Conservation (phyloP, 2,113 vertebrate genomes). For the Tringa solitaria region DNA sequence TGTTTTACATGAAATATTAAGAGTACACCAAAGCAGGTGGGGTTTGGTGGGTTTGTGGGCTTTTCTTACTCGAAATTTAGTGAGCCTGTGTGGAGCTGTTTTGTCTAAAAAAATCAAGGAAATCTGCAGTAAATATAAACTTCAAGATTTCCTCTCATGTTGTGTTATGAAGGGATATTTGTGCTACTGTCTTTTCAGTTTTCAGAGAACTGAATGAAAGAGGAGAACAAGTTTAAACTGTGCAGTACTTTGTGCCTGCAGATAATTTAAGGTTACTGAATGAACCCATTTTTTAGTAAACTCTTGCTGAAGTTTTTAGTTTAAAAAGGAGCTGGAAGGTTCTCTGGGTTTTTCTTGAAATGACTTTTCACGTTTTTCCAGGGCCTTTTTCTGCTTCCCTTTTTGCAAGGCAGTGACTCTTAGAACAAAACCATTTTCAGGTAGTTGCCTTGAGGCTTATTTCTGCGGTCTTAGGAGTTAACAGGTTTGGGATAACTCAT, state of each 20-base stretch:
- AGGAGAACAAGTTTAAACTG: background rate
- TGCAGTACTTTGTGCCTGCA: background rate
- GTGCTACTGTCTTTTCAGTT: background rate
- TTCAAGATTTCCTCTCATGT: background rate
- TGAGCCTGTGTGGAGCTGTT: background rate
- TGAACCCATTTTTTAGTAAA: background rate
- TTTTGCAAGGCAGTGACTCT: background rate
- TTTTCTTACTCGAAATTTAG: background rate
- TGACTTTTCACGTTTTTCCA: background rate
- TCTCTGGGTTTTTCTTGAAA: background rate
- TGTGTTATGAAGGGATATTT: background rate
- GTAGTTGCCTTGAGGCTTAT: background rate
- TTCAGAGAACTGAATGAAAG: background rate
- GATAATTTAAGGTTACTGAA: background rate
- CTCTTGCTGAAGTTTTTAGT: background rate
- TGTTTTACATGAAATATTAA: background rate
- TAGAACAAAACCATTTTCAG: background rate
- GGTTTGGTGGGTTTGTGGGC: too few relatives aligned
- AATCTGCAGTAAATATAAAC: background rate
- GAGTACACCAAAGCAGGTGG: background rate
- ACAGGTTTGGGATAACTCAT: background rate
- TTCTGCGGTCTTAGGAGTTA: background rate
- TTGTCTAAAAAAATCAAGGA: background rate
- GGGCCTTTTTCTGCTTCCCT: background rate
- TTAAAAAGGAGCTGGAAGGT: background rate